Evolutionary conservation across 2,888 invertebrate species (phyloP), one percentile per base, ranked within the genome.

Genomic region (Spicauda simplicius): DNA sequence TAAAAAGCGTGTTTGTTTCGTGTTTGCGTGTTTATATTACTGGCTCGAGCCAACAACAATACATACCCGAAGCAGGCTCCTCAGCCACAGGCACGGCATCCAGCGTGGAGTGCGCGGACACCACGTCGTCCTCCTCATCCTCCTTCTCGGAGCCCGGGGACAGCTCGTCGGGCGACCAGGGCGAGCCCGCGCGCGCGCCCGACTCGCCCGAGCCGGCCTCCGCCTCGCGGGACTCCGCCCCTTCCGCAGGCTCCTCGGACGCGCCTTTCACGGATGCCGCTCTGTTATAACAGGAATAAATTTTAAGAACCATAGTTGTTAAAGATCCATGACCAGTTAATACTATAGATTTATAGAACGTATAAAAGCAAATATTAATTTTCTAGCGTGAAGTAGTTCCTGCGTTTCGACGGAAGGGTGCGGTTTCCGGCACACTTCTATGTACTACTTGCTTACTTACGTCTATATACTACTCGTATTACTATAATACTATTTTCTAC

Each of bases 101-200:
- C 25, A 85, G 85, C 1, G 77, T 74, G 14, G 73, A 79, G 16
- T 75, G 59, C 74, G 57, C 75, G 77, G 78, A 77, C 12, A 80
- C 75, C 25, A 74, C 74, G 30, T 77, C 82, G 1, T 84, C 84
- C 2, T 84, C 86, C 0, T 85, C 88, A 0, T 86, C 86, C 0
- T 86, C 86, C n/a, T 81, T 80, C 1, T 77, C 85, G 0, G 86
- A 87, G 66, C 87, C 91, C 2, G 91, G 91, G 1, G 93, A 92
- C 65, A 93, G 82, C 50, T 86, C 89, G 74, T 91, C 90, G 3
- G 86, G 88, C 19, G 63, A 61, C 65, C 72, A 72, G 14, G 62
- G 69, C 1, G 74, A 16, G 69, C 63, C 11, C 68, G 59, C 70
- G 25, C 63, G 10, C 68, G 59, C 70, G 25, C 25, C 25, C 25